Base-by-base conservation (phyloP, 1,140 invertebrate genomes). In the Drosophila sechellia region DNA sequence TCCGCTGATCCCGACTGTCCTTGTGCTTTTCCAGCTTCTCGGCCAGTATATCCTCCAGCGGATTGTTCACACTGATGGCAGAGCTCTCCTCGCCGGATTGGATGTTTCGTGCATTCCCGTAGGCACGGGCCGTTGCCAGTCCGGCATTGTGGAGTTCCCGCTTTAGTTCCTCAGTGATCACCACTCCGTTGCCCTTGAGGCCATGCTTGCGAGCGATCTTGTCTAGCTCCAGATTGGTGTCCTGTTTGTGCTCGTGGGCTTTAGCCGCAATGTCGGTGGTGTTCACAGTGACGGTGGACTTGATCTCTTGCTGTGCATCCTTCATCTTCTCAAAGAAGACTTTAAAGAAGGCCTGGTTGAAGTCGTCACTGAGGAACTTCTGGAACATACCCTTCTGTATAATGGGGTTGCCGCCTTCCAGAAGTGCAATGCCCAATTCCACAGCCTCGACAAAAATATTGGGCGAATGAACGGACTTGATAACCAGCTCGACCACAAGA, bases 281-380 rank as follows among this genome's bases (percentile, higher is more conserved):
- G 83, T 97, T 98, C 0, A 98, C 96, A 53, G 96, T 96, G 1
- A 98, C 97, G 3, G 97, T 96, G 1, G 97, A 96, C 86, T 98
- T 98, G 39, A 99, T 98, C 94, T 99, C 98, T 86, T 97, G 96
- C 92, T 99, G 97, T 0, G 98, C 96, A 72, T 98, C 97, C 77
- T 96, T 95, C 96, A 99, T 98, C 93, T 99, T 98, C 85, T 98
- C 97, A 92, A 97, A 97, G 93, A 99, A 99, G 89, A 96, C 97
- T 93, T 97, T 98, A 91, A 98, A 97, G 92, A 99, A 99, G n/a
- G 97, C 96, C 92, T 98, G 98, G 70, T 98, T 98, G 56, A 98
- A 95, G 91, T 99, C 98, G 45, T 96, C 97, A 55, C 95, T 95
- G 87, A 96, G 95, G 22, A 99, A 93, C 93, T 98, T 98, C 8